Percentiles rank a stretch among this genome's conserved stretches.
These are phyloP conservation scores for Sorex fumeus DNA, from an alignment of 2,113 vertebrate genomes.

Conservation along the genomic window DNA sequence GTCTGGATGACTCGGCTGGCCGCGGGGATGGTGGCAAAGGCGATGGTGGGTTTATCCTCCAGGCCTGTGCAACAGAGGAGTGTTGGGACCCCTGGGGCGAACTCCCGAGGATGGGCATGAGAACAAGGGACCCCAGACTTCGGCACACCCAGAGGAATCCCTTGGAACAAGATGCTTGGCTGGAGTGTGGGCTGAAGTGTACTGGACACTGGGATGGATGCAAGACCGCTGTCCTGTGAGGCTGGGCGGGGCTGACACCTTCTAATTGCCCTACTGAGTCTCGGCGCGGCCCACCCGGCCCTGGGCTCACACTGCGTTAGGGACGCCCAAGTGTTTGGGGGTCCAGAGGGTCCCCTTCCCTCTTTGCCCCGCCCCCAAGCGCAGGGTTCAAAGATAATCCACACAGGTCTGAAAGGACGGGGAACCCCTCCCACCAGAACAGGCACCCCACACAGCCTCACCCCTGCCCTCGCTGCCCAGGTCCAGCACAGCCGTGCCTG, in stretches of 20 bases:
- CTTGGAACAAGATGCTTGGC: too few relatives aligned
- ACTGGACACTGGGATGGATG: too few relatives aligned
- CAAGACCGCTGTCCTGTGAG: too few relatives aligned
- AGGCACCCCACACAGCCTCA: slow-evolving; percentile 51
- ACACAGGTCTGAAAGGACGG: not conserved
- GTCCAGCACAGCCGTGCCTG: slow-evolving; percentile 88
- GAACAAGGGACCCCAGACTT: too few relatives aligned
- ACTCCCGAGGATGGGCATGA: too few relatives aligned
- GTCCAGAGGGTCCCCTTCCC: too few relatives aligned
- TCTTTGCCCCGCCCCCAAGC: too few relatives aligned
- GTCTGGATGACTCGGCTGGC: slow-evolving; percentile 96
- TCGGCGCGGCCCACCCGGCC: too few relatives aligned
- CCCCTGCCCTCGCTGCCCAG: slow-evolving; percentile 88
- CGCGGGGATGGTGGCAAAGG: slow-evolving; percentile 89
- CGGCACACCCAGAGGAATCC: too few relatives aligned
- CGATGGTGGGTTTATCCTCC: slow-evolving; percentile 91
- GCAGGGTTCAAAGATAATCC: rapidly evolving
- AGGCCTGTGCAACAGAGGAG: slow-evolving; percentile 77
- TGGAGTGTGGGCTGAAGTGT: too few relatives aligned
- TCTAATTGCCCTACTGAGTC: too few relatives aligned
- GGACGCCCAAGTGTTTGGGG: not conserved
- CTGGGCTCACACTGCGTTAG: not conserved
- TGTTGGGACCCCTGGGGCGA: not conserved
- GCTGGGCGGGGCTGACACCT: too few relatives aligned
- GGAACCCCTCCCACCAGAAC: rapidly evolving